These are phyloP conservation scores for Gymnobelideus leadbeateri DNA, from an alignment of 2,113 vertebrate genomes.

Conservation along the genomic window DNA sequence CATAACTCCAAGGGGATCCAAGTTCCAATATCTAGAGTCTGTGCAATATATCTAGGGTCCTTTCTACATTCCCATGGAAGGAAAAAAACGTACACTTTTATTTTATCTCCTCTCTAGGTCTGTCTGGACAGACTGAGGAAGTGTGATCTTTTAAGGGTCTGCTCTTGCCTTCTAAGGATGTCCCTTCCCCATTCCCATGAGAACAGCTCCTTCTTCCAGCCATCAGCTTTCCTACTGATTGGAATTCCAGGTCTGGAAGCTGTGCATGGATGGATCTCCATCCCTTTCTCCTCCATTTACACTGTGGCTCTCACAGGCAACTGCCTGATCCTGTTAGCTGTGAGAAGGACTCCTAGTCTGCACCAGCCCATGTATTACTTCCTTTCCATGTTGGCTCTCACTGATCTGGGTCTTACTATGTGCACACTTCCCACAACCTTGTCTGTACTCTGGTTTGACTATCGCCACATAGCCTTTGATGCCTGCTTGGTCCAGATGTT, in stretches of 20 bases:
- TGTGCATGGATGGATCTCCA: conserved; percentile 77
- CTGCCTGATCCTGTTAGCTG: conserved; percentile 77
- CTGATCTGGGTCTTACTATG: conserved; percentile 69
- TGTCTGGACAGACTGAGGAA: neutral
- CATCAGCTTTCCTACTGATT: conserved; percentile 78
- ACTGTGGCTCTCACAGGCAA: conserved; percentile 79
- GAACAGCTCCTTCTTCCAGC: conserved; percentile 81
- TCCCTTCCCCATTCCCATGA: neutral
- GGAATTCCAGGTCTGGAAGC: conserved; percentile 81
- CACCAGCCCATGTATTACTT: conserved; percentile 84
- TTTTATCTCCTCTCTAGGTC: neutral
- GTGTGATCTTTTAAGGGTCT: neutral
- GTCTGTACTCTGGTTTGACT: conserved; percentile 80
- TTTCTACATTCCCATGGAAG: neutral
- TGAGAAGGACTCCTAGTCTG: conserved; percentile 76
- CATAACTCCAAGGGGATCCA: neutral
- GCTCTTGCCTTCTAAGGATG: neutral
- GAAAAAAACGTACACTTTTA: neutral
- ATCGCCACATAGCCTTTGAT: conserved; percentile 74
- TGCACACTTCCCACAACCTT: conserved; percentile 79
- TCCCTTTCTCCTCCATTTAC: conserved; percentile 82
- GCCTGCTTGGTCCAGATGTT: conserved; percentile 83
- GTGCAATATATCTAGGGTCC: neutral
- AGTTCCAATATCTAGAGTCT: neutral
- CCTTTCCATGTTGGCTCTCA: conserved; percentile 81